Evolutionary conservation across 2,113 vertebrate genomes (phyloP), one percentile per base, ranked within the genome.

Genomic region (Halichoeres trimaculatus): DNA sequence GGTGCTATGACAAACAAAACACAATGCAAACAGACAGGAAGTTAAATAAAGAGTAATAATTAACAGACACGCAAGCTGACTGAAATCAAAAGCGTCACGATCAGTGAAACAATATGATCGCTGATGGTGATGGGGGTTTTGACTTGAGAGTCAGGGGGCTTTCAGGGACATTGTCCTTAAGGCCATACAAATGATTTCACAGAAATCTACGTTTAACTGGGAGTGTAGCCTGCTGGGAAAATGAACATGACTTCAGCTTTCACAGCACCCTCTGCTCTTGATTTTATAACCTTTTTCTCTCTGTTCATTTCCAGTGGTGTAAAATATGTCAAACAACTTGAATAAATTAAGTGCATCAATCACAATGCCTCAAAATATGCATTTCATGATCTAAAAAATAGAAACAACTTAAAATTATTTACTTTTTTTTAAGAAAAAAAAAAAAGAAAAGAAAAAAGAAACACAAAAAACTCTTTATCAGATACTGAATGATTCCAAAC

Each of bases 191-290:
- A 88, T 75, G 82, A 94, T 95, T 95, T 94, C 93, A 93, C 56
- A 91, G 94, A 94, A 95, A 95, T 94, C 93, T 92, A 82, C 86
- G 14, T 68, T 51, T 54, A 53, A 58, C 55, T 47, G 78, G 72
- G 83, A 86, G 74, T 73, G 54, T 70, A 52, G 63, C 78, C 68
- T 70, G 10, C 38, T 5, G 24, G 23, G 10, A 70, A 71, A 80
- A 66, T 26, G 17, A 84, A 61, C 43, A 60, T 40, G 17, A 43
- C 19, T 61, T 17, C 35, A 74, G 10, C 16, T 65, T 73, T 17
- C 9, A 43, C 1, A 34, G n/a, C 19, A 51, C 17, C 24, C 26
- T 56, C 11, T 53, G 12, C 12, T 48, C 38, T 67, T 10, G 36
- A 51, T 52, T 14, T 23, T 24, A 14, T 9, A 24, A 24, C 20